Conservation (phyloP, 2,797 vertebrate genomes). For the Peromyscus eremicus region DNA sequence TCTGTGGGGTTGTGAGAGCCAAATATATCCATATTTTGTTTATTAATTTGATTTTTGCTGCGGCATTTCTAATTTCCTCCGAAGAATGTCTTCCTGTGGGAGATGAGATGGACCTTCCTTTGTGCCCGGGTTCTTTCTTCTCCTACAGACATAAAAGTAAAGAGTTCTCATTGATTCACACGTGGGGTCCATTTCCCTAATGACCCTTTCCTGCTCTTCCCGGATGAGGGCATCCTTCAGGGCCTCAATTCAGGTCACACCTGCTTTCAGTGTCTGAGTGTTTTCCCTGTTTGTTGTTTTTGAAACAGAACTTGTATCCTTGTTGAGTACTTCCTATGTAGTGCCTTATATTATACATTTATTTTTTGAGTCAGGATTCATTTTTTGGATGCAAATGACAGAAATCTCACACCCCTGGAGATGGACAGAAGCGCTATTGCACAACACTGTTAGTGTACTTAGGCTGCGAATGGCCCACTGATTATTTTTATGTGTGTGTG, state of each 20-base stretch:
- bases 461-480: neutral
- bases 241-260: neutral
- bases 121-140: constrained; percentile 31
- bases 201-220: neutral
- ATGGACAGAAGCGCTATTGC: neutral
- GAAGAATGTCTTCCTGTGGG: constrained; percentile 12
- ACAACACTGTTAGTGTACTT: neutral
- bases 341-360: neutral
- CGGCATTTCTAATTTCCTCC: constrained; percentile 47
- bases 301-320: neutral
- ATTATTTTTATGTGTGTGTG: neutral
- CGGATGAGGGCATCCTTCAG: neutral
- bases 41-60: neutral
- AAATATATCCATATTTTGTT: neutral
- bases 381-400: neutral
- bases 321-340: constrained; percentile 3
- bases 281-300: constrained; percentile 28
- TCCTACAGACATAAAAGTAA: neutral
- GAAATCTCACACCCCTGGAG: constrained; percentile 9
- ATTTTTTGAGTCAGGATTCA: neutral
- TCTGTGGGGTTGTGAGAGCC: neutral
- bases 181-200: neutral
- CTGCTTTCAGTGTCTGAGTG: neutral
- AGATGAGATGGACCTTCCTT: neutral
- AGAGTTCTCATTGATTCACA: neutral